Evolutionary conservation across 2,888 invertebrate species (phyloP).

Genomic region (Coleophora flavipennella): DNA sequence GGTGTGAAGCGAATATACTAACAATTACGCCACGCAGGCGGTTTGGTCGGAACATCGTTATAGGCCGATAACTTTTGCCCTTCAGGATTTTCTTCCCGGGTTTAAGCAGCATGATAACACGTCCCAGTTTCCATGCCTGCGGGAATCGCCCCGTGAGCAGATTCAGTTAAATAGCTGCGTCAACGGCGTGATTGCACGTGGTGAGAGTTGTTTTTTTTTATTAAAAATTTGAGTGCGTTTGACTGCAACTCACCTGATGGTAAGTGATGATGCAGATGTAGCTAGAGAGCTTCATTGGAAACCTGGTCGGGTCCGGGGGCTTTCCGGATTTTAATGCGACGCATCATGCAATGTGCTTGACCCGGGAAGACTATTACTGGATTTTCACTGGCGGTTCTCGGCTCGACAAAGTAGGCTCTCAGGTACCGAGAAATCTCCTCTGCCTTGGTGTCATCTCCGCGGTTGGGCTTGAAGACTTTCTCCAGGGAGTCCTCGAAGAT

Average conservation of each 20-base stretch:
- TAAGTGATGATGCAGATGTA: too few species aligned
- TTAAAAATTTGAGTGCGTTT: too few species aligned
- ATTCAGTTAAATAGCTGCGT: constrained; percentile 13
- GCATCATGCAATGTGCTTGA: constrained; percentile 1
- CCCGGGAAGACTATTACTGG: constrained; percentile 7
- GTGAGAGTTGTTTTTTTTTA: too few species aligned
- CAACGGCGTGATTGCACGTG: constrained; percentile 5
- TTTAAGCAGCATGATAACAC: constrained; percentile 17
- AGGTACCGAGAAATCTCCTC: too few species aligned
- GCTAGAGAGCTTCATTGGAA: constrained; percentile 9
- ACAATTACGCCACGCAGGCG: too few species aligned
- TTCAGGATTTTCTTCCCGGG: constrained; percentile 13
- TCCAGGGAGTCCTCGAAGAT: too few species aligned
- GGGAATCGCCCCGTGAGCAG: constrained; percentile 16
- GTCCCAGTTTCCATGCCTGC: constrained; percentile 9
- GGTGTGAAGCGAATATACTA: too few species aligned
- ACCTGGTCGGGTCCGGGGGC: constrained; percentile 13
- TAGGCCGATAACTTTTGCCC: constrained; percentile 14
- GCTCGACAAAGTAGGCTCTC: too few species aligned
- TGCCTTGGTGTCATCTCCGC: too few species aligned
- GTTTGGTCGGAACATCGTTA: background rate
- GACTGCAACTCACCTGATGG: too few species aligned
- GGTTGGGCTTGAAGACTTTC: too few species aligned
- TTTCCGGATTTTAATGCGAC: constrained; percentile 3
- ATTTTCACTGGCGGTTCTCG: too few species aligned